phyloP scores from a whole-genome alignment of 2,113 vertebrate species.

The Dascyllus trimaculatus region DNA sequence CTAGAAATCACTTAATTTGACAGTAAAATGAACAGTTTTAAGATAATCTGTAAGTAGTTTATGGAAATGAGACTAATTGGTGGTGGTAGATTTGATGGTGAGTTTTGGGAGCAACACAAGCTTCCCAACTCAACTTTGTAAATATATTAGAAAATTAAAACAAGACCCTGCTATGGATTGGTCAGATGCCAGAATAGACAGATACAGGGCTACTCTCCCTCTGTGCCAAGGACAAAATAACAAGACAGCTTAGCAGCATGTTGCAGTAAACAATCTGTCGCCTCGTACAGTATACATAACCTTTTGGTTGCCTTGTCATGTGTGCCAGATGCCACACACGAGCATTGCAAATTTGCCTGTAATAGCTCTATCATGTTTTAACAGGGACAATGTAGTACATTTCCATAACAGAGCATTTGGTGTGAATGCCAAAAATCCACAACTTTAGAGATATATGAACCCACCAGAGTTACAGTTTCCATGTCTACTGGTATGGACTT shows the following conservation, averaged over 20 bases:
- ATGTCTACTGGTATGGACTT: neutral
- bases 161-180: slow-evolving; percentile 4
- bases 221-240: slow-evolving; percentile 50
- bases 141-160: neutral
- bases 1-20: neutral
- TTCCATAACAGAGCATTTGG: neutral
- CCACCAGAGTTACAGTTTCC: neutral
- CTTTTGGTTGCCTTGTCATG: slow-evolving; percentile 8
- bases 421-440: slow-evolving; percentile 20
- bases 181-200: slow-evolving; percentile 30
- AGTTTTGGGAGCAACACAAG: neutral
- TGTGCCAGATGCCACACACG: slow-evolving; percentile 34
- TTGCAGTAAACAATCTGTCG: slow-evolving; percentile 51
- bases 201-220: slow-evolving; percentile 5
- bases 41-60: neutral
- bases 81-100: neutral
- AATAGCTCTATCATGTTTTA: slow-evolving; percentile 23
- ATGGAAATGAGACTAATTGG: slow-evolving; percentile 2
- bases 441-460: neutral
- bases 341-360: slow-evolving; percentile 35
- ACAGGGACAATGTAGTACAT: neutral
- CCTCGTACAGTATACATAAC: slow-evolving; percentile 34
- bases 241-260: slow-evolving; percentile 30
- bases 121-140: neutral
- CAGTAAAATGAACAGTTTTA: neutral